A percentile compares a stretch with the other conserved stretches of the same genome.
These are phyloP conservation scores for Cyclophora albipunctata DNA, from an alignment of 2,888 invertebrate species.

Conservation along the genomic window DNA sequence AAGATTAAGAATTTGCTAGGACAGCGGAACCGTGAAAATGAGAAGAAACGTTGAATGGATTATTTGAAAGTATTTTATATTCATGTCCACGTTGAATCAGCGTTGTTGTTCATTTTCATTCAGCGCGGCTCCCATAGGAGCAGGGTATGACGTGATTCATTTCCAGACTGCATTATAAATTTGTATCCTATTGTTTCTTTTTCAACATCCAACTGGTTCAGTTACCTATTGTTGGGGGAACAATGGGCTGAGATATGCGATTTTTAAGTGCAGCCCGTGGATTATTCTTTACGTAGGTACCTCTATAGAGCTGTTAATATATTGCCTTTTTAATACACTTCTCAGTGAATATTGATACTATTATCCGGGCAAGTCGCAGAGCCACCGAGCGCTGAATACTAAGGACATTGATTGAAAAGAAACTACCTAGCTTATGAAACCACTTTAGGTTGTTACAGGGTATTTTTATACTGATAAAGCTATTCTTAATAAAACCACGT, in stretches of 20 bases:
- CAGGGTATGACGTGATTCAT: conserved; percentile 62
- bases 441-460: no score
- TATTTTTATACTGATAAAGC: no score
- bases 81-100: conserved; percentile 23
- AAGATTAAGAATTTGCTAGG: conserved; percentile 24
- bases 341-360: no score
- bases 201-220: conserved; percentile 55
- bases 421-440: no score
- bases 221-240: conserved; percentile 60
- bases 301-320: no score
- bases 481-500: no score
- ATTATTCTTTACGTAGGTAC: conserved; percentile 10
- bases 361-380: no score
- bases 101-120: conserved; percentile 61
- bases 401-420: no score
- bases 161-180: conserved; percentile 69
- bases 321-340: no score
- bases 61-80: conserved; percentile 21
- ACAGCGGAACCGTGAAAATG: conserved; percentile 17
- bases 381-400: no score
- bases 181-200: conserved; percentile 67
- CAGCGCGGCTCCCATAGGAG: conserved; percentile 48
- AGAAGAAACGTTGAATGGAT: conserved; percentile 9
- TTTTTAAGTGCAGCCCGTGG: conserved; percentile 44
- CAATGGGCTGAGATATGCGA: conserved; percentile 57